Conservation (phyloP, 2,113 vertebrate genomes). For the Setophaga kirtlandii region DNA sequence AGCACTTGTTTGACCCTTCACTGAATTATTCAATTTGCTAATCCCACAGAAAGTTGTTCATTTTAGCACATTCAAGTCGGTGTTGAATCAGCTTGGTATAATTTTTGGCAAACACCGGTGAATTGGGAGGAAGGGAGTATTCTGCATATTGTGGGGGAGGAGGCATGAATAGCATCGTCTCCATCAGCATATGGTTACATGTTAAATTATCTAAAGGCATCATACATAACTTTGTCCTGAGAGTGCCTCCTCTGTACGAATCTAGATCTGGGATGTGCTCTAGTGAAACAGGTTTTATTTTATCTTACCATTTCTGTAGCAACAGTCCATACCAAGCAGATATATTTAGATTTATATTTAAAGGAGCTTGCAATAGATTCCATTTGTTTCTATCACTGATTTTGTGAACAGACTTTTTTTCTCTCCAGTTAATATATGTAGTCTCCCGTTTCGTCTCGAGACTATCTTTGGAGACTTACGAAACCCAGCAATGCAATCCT, state of each 20-base stretch:
- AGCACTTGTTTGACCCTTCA: background rate
- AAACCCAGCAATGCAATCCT: background rate
- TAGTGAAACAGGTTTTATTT: background rate
- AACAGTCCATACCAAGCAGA: background rate
- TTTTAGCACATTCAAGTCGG: background rate
- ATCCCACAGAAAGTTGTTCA: background rate
- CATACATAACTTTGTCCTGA: background rate
- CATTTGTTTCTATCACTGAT: background rate
- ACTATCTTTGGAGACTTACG: background rate
- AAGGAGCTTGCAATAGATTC: background rate
- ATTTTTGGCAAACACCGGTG: background rate
- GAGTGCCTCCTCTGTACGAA: background rate
- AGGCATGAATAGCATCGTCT: background rate
- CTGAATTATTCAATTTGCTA: background rate
- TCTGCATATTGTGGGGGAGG: slow-evolving; percentile 23
- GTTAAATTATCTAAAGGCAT: background rate
- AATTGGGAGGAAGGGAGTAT: background rate
- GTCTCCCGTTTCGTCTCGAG: background rate
- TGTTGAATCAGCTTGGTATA: background rate
- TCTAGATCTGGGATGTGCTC: background rate
- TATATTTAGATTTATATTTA: background rate
- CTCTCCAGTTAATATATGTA: background rate
- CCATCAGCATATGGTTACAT: slow-evolving; percentile 13
- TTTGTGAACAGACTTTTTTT: background rate
- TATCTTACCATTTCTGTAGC: background rate